Conservation (phyloP, 2,113 vertebrate species). For the human (Homo sapiens) region GRCh38 chr17:39391001-39391500, state of each 20-base stretch:
- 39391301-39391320: neutral
- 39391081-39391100: conserved; percentile 21
- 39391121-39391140: neutral
- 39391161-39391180: neutral
- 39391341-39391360: neutral
- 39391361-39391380: conserved; percentile 36
- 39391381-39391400: neutral
- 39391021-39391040: no score
- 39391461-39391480: neutral
- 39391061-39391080: neutral
- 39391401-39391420: conserved; percentile 17
- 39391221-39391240: neutral
- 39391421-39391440: neutral
- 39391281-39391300: conserved; percentile 29
- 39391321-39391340: neutral
- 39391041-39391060: neutral
- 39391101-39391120: neutral
- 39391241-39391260: neutral
- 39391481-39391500: neutral
- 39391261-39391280: neutral
- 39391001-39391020: no score
- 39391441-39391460: neutral
- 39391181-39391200: neutral
- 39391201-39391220: neutral
- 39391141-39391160: neutral